Evolutionary conservation across 2,797 vertebrate species (phyloP).

Genomic region (Amazona ochrocephala): DNA sequence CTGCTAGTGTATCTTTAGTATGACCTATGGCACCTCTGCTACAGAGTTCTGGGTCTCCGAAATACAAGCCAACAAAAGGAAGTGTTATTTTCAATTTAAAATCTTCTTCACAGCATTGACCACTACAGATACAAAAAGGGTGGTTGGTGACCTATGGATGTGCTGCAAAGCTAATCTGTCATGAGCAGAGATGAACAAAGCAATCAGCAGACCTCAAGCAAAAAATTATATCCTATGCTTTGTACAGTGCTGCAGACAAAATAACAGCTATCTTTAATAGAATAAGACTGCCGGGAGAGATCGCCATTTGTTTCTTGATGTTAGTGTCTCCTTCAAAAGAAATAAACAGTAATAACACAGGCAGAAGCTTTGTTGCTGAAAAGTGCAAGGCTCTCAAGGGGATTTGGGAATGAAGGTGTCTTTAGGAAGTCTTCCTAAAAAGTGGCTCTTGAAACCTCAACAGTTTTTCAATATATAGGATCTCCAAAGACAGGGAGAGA

Average conservation of each 20-base stretch:
- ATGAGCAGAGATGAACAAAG: constrained; percentile 54
- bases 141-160: constrained; percentile 36
- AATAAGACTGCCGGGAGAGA: constrained; percentile 25
- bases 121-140: constrained; percentile 26
- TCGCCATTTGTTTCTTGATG: constrained; percentile 27
- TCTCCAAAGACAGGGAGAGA: not conserved
- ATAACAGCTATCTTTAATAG: constrained; percentile 40
- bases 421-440: constrained; percentile 49
- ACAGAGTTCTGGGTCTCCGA: not conserved
- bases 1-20: not conserved
- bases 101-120: constrained; percentile 37
- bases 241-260: constrained; percentile 30
- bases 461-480: not conserved
- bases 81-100: constrained; percentile 58
- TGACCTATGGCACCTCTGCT: constrained; percentile 10
- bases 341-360: constrained; percentile 61
- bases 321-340: constrained; percentile 57
- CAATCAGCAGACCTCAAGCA: constrained; percentile 24
- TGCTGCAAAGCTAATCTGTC: constrained; percentile 57
- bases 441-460: not conserved
- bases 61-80: constrained; percentile 40
- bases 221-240: constrained; percentile 44
- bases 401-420: constrained; percentile 44
- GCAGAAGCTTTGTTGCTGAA: constrained; percentile 42
- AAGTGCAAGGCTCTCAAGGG: constrained; percentile 22